A percentile compares a stretch with the other conserved stretches of the same genome.
Evolutionary conservation across 1,140 invertebrate species (phyloP).

Genomic region (Nomia melanderi): DNA sequence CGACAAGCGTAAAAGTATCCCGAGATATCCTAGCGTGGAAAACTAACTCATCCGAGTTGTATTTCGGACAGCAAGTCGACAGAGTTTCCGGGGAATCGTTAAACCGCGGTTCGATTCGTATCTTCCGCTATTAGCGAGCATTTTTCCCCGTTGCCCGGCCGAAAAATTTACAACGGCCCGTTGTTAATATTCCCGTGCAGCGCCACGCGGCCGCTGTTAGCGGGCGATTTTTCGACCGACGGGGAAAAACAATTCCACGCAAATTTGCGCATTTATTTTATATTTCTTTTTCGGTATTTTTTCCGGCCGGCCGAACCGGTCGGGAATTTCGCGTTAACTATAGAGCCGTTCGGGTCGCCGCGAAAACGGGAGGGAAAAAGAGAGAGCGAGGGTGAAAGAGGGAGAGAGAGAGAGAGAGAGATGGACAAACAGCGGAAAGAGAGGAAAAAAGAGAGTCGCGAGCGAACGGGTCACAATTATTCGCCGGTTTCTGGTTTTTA

Average conservation of each 20-base stretch:
- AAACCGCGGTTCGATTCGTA: not conserved
- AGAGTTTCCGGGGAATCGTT: no score
- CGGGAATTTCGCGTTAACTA: slow-evolving; percentile 14
- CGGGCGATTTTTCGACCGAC: slow-evolving; percentile 10
- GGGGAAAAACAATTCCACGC: slow-evolving; percentile 35
- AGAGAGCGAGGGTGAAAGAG: not conserved
- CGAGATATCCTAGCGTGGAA: no score
- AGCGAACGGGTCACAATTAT: slow-evolving; percentile 6
- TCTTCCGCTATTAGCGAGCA: not conserved
- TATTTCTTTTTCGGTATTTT: no score
- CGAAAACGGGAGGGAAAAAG: not conserved
- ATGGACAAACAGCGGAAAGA: no score
- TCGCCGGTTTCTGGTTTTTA: slow-evolving; percentile 28
- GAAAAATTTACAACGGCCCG: slow-evolving; percentile 22
- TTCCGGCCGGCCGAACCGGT: slow-evolving; percentile 18
- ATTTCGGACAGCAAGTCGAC: no score
- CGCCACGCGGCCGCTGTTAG: not conserved
- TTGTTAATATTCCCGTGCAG: slow-evolving; percentile 29
- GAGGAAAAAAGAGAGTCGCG: not conserved
- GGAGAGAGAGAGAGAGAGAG: not conserved
- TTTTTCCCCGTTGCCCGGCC: not conserved
- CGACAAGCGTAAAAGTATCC: no score
- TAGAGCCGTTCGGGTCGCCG: not conserved
- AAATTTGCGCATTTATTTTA: slow-evolving; percentile 38
- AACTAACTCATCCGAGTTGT: no score